Conservation (phyloP, 2,113 vertebrate genomes). For the Thunnus thynnus region DNA sequence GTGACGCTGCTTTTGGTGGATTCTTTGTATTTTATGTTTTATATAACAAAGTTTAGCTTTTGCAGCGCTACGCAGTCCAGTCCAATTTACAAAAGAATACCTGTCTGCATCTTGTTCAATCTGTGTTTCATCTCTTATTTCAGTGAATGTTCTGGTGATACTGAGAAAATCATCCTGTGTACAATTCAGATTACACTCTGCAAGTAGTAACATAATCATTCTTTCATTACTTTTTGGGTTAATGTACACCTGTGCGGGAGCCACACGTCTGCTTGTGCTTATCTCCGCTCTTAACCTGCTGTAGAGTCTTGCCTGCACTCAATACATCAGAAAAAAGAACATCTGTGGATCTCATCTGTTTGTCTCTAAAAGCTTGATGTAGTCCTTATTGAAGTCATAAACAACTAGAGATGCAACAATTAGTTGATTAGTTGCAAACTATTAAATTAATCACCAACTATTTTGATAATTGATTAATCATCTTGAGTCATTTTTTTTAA, state of each 20-base stretch:
- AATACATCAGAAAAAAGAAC: constrained; percentile 15
- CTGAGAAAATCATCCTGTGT: neutral
- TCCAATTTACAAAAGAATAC: neutral
- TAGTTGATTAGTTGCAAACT: too few relatives aligned
- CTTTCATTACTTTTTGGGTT: neutral
- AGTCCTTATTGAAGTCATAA: neutral
- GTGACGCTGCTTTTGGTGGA: neutral
- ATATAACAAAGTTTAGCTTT: neutral
- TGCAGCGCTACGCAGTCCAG: too few relatives aligned
- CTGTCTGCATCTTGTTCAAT: neutral
- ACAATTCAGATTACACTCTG: neutral
- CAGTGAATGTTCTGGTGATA: neutral
- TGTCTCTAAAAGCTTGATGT: constrained; percentile 1
- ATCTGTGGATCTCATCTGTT: constrained; percentile 32
- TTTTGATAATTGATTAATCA: too few relatives aligned
- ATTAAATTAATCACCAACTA: too few relatives aligned
- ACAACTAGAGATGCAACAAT: neutral
- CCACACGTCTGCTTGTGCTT: constrained; percentile 36
- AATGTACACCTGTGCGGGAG: constrained; percentile 34
- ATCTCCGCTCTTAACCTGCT: constrained; percentile 23
- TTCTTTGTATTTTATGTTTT: neutral
- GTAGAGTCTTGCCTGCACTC: constrained; percentile 24
- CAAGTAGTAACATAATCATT: neutral
- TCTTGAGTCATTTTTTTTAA: too few relatives aligned
- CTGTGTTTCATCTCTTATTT: neutral